Conservation (phyloP, 2,113 vertebrate species). For the Leucosticte australis region DNA sequence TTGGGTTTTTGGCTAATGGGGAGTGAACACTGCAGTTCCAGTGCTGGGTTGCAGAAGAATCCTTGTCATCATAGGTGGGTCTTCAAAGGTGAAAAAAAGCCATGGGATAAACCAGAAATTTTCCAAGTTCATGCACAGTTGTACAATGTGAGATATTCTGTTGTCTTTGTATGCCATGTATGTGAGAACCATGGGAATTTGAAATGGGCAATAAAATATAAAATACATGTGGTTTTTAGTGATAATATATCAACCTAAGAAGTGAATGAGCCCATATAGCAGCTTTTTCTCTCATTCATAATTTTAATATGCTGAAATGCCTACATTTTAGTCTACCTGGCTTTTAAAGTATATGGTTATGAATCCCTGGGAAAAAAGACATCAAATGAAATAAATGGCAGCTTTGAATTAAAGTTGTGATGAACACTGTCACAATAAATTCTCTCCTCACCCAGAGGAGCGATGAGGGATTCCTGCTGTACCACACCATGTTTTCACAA, state of each 20-base stretch:
- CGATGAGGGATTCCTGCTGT: neutral
- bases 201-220: neutral
- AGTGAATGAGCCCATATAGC: neutral
- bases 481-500: neutral
- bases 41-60: neutral
- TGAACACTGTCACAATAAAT: conserved; percentile 1
- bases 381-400: conserved; percentile 17
- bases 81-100: neutral
- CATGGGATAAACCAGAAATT: neutral
- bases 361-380: neutral
- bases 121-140: neutral
- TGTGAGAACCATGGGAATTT: neutral
- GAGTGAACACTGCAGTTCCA: too few relatives aligned
- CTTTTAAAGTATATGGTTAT: conserved; percentile 24
- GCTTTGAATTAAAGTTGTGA: neutral
- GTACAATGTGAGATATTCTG: neutral
- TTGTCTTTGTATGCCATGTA: neutral
- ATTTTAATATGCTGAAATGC: neutral
- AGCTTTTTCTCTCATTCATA: neutral
- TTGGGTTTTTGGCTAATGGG: neutral
- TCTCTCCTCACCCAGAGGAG: neutral
- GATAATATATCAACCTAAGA: neutral
- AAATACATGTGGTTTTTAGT: neutral
- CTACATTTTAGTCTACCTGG: neutral
- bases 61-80: too few relatives aligned